phyloP scores from a whole-genome alignment of 2,888 invertebrate genomes.

The Archaeoteleia sp. region DNA sequence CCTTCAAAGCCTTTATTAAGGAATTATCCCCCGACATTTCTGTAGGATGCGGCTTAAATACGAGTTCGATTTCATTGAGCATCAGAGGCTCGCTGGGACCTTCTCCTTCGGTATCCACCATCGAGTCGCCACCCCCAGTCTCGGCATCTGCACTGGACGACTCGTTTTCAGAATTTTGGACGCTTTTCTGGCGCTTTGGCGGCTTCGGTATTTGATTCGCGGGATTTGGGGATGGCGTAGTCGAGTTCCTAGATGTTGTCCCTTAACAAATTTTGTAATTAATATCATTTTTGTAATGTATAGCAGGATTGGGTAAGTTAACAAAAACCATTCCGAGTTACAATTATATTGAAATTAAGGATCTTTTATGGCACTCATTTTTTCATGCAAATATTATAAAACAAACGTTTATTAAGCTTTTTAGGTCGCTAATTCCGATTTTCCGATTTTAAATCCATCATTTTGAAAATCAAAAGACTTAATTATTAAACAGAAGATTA shows the following conservation, averaged over 20 bases:
- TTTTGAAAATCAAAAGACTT: no score
- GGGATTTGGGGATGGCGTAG: conserved; percentile 71
- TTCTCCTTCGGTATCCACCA: conserved; percentile 89
- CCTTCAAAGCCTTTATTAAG: conserved; percentile 87
- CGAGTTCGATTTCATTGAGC: conserved; percentile 94
- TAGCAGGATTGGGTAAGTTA: no score
- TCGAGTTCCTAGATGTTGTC: conserved; percentile 71
- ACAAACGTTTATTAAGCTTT: no score
- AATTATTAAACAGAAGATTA: no score
- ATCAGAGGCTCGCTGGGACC: conserved; percentile 85
- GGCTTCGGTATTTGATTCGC: conserved; percentile 76
- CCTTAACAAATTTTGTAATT: conserved; percentile 46
- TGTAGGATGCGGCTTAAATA: conserved; percentile 96
- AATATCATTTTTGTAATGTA: not conserved
- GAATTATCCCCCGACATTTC: conserved; percentile 92
- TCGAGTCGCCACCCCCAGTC: conserved; percentile 86
- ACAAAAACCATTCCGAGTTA: no score
- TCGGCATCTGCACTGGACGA: conserved; percentile 77
- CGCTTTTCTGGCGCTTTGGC: conserved; percentile 83
- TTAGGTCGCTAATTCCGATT: no score
- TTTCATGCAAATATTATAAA: no score
- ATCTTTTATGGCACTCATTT: no score
- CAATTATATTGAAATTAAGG: no score
- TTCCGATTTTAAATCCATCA: no score
- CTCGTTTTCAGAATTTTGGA: conserved; percentile 76